phyloP scores from a whole-genome alignment of 2,797 vertebrate species.

The Notolabrus celidotus region DNA sequence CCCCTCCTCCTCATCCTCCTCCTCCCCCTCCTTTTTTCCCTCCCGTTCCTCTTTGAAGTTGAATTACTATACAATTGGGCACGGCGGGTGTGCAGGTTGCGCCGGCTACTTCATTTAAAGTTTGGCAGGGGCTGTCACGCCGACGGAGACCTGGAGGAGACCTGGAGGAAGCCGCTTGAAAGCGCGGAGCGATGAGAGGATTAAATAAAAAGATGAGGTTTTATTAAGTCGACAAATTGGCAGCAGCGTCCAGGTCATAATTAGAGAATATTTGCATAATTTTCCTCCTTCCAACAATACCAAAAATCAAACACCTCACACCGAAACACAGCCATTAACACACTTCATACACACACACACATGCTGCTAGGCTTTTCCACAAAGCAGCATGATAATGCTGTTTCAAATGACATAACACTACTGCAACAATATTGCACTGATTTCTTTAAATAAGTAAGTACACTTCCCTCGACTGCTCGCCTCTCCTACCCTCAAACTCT shows the following conservation, averaged over 20 bases:
- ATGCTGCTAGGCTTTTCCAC: conserved; percentile 2
- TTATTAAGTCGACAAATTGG: conserved; percentile 60
- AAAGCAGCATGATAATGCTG: not conserved
- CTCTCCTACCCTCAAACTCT: conserved; percentile 18
- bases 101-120: conserved; percentile 83
- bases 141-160: conserved; percentile 43
- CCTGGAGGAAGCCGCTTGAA: conserved; percentile 45
- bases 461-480: conserved; percentile 36
- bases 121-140: conserved; percentile 77
- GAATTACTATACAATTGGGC: conserved; percentile 84
- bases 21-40: too few relatives aligned
- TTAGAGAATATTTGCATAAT: conserved; percentile 55
- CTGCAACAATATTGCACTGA: conserved; percentile 6
- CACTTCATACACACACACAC: not conserved
- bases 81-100: conserved; percentile 83
- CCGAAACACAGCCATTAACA: conserved; percentile 1
- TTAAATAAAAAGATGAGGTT: conserved; percentile 47
- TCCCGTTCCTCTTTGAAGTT: conserved; percentile 82
- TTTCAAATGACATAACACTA: conserved; percentile 26
- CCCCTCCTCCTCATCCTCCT: too few relatives aligned
- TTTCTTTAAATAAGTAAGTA: conserved; percentile 19
- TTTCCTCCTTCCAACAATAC: conserved; percentile 17
- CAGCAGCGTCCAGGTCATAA: conserved; percentile 41
- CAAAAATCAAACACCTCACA: conserved; percentile 6
- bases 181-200: conserved; percentile 38